These are phyloP conservation scores for Drosophila ambigua DNA, from an alignment of 1,140 invertebrate species.

Conservation along the genomic window DNA sequence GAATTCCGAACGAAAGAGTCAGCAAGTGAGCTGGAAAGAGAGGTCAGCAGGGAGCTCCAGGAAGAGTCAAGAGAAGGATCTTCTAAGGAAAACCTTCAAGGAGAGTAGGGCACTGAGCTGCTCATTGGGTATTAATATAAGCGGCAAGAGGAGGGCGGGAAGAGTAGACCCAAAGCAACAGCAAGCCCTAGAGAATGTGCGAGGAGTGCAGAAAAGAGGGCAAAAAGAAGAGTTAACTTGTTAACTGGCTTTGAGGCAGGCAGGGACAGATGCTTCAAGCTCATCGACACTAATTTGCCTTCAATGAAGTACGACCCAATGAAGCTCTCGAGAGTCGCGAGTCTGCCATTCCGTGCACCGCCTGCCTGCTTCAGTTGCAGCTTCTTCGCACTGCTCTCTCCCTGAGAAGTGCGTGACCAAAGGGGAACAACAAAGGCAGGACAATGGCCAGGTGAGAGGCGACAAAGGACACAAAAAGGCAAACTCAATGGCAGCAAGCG, in stretches of 20 bases:
- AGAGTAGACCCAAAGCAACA: no score
- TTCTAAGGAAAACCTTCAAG: no score
- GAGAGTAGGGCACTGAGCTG: no score
- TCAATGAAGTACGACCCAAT: constrained; percentile 63
- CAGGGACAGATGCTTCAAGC: constrained; percentile 21
- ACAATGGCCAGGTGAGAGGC: constrained; percentile 33
- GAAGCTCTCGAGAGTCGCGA: constrained; percentile 47
- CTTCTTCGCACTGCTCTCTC: not conserved
- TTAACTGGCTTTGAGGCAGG: no score
- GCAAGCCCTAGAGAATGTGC: no score
- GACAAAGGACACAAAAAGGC: constrained; percentile 27
- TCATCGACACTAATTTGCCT: constrained; percentile 76
- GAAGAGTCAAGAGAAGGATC: no score
- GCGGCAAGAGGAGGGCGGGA: no score
- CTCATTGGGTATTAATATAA: no score
- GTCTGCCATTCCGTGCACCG: not conserved
- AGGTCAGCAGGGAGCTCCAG: no score
- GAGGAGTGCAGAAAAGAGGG: no score
- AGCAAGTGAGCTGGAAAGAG: no score
- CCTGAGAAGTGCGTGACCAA: constrained; percentile 57
- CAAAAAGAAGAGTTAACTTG: not conserved
- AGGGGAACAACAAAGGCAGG: constrained; percentile 32
- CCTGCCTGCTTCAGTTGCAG: not conserved
- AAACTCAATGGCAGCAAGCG: constrained; percentile 24
- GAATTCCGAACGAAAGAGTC: no score